These are phyloP conservation scores for Crossaster papposus DNA, from an alignment of 53 echinoderm and acorn worm species.

Conservation along the genomic window DNA sequence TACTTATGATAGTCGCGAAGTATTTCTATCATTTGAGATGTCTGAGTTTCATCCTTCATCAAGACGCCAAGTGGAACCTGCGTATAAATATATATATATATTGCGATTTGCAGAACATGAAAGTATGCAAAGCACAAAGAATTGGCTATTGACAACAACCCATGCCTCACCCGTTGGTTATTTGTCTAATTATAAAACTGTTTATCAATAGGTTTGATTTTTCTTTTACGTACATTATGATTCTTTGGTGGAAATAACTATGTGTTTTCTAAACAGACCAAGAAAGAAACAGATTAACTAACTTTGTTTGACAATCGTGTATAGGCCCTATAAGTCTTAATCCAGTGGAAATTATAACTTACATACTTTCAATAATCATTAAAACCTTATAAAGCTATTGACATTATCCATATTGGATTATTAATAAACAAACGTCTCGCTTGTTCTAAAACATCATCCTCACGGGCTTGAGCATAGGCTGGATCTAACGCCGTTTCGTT, in stretches of 20 bases:
- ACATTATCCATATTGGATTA: neutral
- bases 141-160: slow-evolving; percentile 7
- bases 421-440: no score
- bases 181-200: neutral
- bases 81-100: neutral
- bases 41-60: slow-evolving; percentile 21
- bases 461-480: no score
- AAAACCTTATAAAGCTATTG: slow-evolving; percentile 2
- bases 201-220: neutral
- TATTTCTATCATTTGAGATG: slow-evolving; percentile 17
- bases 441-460: no score
- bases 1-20: slow-evolving; percentile 21
- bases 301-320: neutral
- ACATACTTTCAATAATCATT: neutral
- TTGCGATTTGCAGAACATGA: neutral
- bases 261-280: neutral
- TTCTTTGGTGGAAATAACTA: neutral
- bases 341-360: neutral
- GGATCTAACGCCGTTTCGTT: no score
- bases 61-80: slow-evolving; percentile 17
- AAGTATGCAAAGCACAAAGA: neutral
- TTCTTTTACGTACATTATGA: neutral
- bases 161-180: neutral
- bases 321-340: neutral
- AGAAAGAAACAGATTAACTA: neutral